Base-by-base conservation (phyloP, 2,888 invertebrate species). In the Noctua pronuba region DNA sequence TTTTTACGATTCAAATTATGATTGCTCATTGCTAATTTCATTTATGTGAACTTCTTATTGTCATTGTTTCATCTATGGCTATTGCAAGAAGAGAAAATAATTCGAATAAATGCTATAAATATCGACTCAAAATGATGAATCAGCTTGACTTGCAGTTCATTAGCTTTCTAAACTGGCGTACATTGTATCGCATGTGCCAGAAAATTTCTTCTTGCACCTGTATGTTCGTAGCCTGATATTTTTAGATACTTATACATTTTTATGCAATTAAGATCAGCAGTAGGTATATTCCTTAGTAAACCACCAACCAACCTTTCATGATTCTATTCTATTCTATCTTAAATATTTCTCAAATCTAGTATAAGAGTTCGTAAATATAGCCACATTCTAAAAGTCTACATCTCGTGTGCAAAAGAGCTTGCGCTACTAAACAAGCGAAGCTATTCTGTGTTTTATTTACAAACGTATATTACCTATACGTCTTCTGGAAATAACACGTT, bases 401-500 rank as follows among this genome's bases (percentile, higher is more conserved):
- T 41, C 44, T 70, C 58, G 31, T 69, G 60, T 62, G 49, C 41
- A 62, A 31, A 68, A 68, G 41, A 75, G 31, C 46, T 66, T 46
- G 18, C n/a, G 21, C 52, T 55, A 41, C 38, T 38, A 64, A 13
- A 67, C 16, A 46, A 68, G 28, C 41, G 10, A 31, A 24, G 60
- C 8, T 62, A 62, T 28, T 49, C 67, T 52, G 41, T 58, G n/a
- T 64, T 71, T 28, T 35, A 52, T 71, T 28, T 35, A 52, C 35
- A 76, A 65, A 62, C 44, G 24, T 64, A 71, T 60, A 70, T 58
- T 76, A 64, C 21, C 8, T 72, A 66, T 75, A 70, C 41, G 21
- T 68, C 41, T 75, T 76, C 78, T 81, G 64, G 69, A 83, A 86
- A 83, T 79, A 82, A 77, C 67, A 82, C 74, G 66, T 79, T 81